Percentiles rank a stretch among this genome's conserved stretches.
Conservation (phyloP, 1,140 invertebrate genomes). For the Drosophila dunni region DNA sequence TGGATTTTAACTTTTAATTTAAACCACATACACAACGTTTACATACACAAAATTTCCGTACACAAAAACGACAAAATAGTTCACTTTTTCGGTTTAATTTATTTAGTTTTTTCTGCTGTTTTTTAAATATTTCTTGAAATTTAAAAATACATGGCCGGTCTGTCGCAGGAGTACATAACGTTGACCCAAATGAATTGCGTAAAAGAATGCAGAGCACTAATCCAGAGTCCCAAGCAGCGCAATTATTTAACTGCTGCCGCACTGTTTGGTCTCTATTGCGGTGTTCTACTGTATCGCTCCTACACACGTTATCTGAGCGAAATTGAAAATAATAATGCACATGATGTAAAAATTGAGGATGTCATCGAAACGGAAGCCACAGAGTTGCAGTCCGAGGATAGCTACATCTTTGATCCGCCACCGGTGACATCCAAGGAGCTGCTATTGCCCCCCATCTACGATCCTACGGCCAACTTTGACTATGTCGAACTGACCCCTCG, state of each 20-base stretch:
- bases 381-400: conserved; percentile 6
- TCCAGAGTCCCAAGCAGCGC: conserved; percentile 11
- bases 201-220: conserved; percentile 13
- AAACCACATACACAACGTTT: too few relatives aligned
- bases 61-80: too few relatives aligned
- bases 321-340: background rate
- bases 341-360: background rate
- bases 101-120: background rate
- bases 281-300: conserved; percentile 20
- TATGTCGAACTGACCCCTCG: background rate
- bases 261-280: conserved; percentile 27
- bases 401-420: background rate
- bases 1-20: too few relatives aligned
- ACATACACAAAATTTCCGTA: too few relatives aligned
- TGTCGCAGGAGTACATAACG: conserved; percentile 22
- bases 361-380: background rate
- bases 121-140: background rate
- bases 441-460: background rate
- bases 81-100: too few relatives aligned
- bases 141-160: conserved; percentile 10
- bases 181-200: conserved; percentile 35
- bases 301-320: conserved; percentile 3
- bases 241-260: conserved; percentile 16
- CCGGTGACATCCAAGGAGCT: background rate
- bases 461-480: background rate